These are phyloP conservation scores for Dynastes tityus DNA, from an alignment of 2,888 invertebrate species.

Conservation along the genomic window DNA sequence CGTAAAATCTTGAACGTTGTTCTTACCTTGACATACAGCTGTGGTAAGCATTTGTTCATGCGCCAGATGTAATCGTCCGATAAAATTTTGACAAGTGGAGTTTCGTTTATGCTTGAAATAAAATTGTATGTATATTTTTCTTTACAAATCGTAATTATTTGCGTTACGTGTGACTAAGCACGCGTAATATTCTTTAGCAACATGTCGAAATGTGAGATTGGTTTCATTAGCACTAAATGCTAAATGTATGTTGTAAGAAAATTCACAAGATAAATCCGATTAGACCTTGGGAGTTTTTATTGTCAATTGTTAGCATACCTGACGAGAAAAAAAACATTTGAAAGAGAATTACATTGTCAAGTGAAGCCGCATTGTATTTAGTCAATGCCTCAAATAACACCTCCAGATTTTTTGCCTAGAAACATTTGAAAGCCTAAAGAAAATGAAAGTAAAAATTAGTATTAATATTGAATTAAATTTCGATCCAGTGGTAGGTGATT, in stretches of 20 bases:
- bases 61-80: conserved; percentile 27
- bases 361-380: too few species aligned
- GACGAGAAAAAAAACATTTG: neutral
- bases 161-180: neutral
- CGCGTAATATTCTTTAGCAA: neutral
- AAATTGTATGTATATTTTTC: conserved; percentile 11
- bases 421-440: too few species aligned
- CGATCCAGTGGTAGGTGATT: too few species aligned
- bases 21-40: conserved; percentile 38
- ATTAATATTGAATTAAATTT: too few species aligned
- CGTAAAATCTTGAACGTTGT: conserved; percentile 23
- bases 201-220: neutral
- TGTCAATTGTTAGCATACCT: neutral
- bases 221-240: neutral
- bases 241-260: neutral
- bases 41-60: conserved; percentile 15
- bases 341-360: too few species aligned
- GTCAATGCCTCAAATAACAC: too few species aligned
- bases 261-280: neutral
- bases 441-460: too few species aligned
- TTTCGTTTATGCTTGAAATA: conserved; percentile 20
- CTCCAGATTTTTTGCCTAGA: too few species aligned
- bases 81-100: conserved; percentile 7
- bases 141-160: conserved; percentile 7
- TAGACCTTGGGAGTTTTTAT: neutral